Base-by-base conservation (phyloP, 2,888 invertebrate genomes). In the Oxyscelio sp. region DNA sequence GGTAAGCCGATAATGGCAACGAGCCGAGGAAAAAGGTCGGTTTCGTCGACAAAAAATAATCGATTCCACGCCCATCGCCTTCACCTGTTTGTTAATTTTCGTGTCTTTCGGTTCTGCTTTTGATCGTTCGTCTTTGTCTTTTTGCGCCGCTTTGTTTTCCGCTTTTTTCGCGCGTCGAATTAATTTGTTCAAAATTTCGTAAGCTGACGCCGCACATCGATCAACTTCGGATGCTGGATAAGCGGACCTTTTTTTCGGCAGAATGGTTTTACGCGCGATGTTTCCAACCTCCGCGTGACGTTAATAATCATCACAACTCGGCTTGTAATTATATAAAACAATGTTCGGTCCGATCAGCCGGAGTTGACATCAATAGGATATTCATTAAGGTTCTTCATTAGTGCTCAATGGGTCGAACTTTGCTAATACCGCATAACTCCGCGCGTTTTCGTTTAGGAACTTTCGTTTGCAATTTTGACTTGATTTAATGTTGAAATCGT, bases 1-100 rank as follows among this genome's bases (percentile, higher is more conserved):
- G 80, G 77, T 84, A 85, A 86, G 78, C 81, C 83, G 80, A 85
- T 85, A 85, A 83, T 83, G 78, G 74, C 65, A 77, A 71, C 61
- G 79, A 83, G 43, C 68, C 58, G 70, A 74, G 56, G 43, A 61
- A 71, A 52, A 68, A 50, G 63, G 74, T 56, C 54, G 77, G 73
- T 81, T 77, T 77, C 40, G 45, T 63, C 48, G 70, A 45, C 65
- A 68, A 80, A 80, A 85, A 78, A 79, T 58, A 86, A 86, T 83
- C 83, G 73, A 85, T 85, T 79, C 58, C 21, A 40, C 54, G 66
- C 19, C 17, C 68, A 50, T 54, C 68, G 50, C 34, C 59, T 59
- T 38, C 31, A 54, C 54, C 54, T 58, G 13, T 73, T 61, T 71
- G 65, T 77, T 78, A 61, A n/a, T 66, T 54, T 78, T 40, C 59